A percentile compares a stretch with the other conserved stretches of the same genome.
phyloP scores from a whole-genome alignment of 2,113 vertebrate genomes.

The Gadus chalcogrammus region DNA sequence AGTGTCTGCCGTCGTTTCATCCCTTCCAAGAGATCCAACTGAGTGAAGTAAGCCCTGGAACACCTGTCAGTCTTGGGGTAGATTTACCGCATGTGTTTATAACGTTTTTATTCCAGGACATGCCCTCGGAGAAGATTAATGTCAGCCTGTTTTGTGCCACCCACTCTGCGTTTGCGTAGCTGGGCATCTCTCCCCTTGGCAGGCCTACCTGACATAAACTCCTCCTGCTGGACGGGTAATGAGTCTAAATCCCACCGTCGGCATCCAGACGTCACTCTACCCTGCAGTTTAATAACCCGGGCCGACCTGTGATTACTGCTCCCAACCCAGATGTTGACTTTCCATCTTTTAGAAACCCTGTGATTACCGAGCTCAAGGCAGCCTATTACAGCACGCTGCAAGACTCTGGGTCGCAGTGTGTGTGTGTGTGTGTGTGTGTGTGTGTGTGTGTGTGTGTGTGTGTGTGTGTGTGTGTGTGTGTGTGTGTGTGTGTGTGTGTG shows the following conservation, averaged over 20 bases:
- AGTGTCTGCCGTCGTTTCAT: no score
- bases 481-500: neutral
- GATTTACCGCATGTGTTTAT: neutral
- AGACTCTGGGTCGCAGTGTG: conserved; percentile 4
- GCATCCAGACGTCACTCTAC: conserved; percentile 27
- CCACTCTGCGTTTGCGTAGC: neutral
- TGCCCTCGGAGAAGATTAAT: conserved; percentile 30
- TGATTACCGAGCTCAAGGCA: conserved; percentile 53
- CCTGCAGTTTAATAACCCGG: conserved; percentile 59
- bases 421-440: neutral
- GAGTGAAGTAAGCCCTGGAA: no score
- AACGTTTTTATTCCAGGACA: conserved; percentile 3
- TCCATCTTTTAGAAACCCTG: conserved; percentile 57
- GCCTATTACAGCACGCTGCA: conserved; percentile 36
- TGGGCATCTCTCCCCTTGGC: conserved; percentile 43
- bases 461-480: conserved; percentile 1
- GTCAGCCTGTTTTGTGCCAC: conserved; percentile 10
- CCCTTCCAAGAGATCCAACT: no score
- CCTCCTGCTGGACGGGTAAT: conserved; percentile 27
- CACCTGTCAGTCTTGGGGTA: no score
- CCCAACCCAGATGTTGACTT: conserved; percentile 67
- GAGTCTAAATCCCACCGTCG: conserved; percentile 56
- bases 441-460: neutral
- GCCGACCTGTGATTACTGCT: conserved; percentile 67
- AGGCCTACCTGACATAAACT: conserved; percentile 33